Evolutionary conservation across 92 coral and sea anemone genomes (phyloP), one percentile per base, ranked within the genome.

Genomic region (Micromussa lordhowensis): DNA sequence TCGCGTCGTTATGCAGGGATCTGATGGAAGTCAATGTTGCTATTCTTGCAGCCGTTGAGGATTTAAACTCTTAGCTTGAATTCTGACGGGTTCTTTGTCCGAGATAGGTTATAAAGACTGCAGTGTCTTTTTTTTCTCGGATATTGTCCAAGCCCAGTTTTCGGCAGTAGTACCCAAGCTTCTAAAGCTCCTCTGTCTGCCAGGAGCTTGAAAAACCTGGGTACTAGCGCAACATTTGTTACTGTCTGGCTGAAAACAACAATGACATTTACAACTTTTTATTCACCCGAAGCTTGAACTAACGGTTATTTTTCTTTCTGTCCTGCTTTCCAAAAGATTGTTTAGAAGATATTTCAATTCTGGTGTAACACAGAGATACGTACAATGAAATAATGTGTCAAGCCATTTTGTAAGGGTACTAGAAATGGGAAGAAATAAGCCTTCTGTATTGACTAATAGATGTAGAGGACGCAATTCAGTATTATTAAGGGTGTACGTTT

Each of bases 11-110:
- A 70, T 94, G 97, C 80, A 94, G 94, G 35, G 94, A 98, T 78
- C 93, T 98, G 14, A 96, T 93, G 96, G 98, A 97, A 68, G 95
- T 93, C 68, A 97, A 92, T 79, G 89, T 98, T 55, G 91, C 98
- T 31, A 93, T 95, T 83, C 95, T 95, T 51, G 85, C 85, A 10
- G 96, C 98, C 1, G 85, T 95, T 24, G 92, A 95, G 61, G 95
- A 94, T 66, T 90, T 94, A 26, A 82, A 58, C 68, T 73, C 61
- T 70, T 87, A 64, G 78, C n/a, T 32, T 22, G 10, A 24, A 58
- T 35, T 26, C 35, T 3, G 28, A 8, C 0, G 4, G n/a, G 12
- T 66, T 24, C 21, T 22, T 61, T 80, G 17, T n/a, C n/a, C n/a
- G n/a, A n/a, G n/a, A n/a, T n/a, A n/a, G n/a, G n/a, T n/a, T n/a